Conservation (phyloP, 2,888 invertebrate genomes). For the Chloromyia formosa region DNA sequence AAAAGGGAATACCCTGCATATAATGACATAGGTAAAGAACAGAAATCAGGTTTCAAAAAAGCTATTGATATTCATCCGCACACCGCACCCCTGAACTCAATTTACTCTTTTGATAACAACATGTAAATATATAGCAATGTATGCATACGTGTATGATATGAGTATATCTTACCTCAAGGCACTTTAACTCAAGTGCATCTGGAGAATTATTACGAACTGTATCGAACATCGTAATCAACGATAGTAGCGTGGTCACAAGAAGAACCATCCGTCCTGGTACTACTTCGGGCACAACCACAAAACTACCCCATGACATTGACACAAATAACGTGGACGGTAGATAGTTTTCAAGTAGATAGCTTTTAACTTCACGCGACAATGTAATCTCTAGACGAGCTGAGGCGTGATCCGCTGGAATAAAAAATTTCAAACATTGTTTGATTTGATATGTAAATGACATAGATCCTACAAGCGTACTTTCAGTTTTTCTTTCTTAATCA, state of each 20-base stretch:
- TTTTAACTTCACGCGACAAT: conserved; percentile 69
- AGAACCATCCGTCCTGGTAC: conserved; percentile 72
- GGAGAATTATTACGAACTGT: conserved; percentile 74
- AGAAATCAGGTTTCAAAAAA: too few relatives aligned
- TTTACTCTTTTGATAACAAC: too few relatives aligned
- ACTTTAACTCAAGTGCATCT: conserved; percentile 71
- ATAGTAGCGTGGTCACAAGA: conserved; percentile 71
- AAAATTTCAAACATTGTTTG: too few relatives aligned
- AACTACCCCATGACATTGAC: conserved; percentile 74
- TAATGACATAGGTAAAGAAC: too few relatives aligned
- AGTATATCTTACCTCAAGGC: conserved; percentile 65
- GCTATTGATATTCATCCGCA: too few relatives aligned
- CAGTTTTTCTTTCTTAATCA: too few relatives aligned
- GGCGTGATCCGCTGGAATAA: conserved; percentile 68
- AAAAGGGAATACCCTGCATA: too few relatives aligned
- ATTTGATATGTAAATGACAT: too few relatives aligned
- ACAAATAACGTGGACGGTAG: conserved; percentile 72
- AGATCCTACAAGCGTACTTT: too few relatives aligned
- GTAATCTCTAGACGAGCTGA: conserved; percentile 70
- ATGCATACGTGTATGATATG: too few relatives aligned
- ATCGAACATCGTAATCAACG: conserved; percentile 73
- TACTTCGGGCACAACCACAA: conserved; percentile 72
- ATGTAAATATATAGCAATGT: too few relatives aligned
- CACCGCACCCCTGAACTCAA: too few relatives aligned
- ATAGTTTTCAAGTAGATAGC: conserved; percentile 72